Conservation (phyloP, 1,140 invertebrate species). For the Penaeus indicus region DNA sequence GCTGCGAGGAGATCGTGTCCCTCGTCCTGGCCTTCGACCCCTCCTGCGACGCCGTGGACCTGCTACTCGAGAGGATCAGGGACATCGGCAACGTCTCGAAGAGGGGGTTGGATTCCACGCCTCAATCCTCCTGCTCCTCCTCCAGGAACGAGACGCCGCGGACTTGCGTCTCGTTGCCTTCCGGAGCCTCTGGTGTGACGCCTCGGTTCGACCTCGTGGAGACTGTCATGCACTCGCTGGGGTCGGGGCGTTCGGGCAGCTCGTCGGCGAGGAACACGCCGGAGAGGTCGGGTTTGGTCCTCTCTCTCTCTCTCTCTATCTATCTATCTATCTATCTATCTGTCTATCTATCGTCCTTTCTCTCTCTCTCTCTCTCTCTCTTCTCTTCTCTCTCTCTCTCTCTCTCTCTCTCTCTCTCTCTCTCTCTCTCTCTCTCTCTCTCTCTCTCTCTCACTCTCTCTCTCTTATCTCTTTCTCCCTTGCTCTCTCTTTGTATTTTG, state of each 20-base stretch:
- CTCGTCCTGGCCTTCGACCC: conserved; percentile 34
- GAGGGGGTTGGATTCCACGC: neutral
- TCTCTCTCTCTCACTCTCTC: neutral
- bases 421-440: neutral
- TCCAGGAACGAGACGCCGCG: too few relatives aligned
- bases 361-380: neutral
- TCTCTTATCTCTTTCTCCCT: neutral
- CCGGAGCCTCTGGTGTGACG: too few relatives aligned
- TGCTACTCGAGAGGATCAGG: conserved; percentile 30
- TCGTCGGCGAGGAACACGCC: neutral
- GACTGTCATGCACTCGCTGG: too few relatives aligned
- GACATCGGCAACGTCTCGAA: neutral
- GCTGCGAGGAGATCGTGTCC: conserved; percentile 36
- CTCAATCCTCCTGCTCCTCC: neutral
- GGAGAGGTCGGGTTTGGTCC: neutral
- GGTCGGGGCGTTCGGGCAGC: neutral
- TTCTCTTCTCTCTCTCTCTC: neutral
- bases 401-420: neutral
- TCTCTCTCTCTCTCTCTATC: neutral
- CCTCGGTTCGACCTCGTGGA: too few relatives aligned
- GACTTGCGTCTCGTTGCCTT: too few relatives aligned
- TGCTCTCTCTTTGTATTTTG: neutral
- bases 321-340: neutral
- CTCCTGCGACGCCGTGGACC: conserved; percentile 15
- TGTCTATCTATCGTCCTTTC: neutral